Evolutionary conservation across 2,113 vertebrate genomes (phyloP).

Genomic region (Macquaria ambigua): DNA sequence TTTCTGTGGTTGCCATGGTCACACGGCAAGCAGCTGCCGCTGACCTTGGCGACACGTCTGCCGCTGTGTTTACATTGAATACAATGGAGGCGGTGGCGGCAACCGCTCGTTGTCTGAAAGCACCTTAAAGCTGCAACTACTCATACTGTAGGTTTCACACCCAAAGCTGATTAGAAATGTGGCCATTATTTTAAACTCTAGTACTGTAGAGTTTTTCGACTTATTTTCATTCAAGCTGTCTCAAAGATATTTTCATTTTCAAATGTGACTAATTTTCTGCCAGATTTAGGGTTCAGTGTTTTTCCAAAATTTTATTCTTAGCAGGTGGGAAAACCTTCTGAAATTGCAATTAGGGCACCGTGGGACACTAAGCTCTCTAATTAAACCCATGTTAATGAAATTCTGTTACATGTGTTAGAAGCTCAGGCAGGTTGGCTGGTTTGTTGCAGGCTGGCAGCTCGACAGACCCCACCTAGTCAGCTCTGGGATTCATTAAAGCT

Average conservation of each 20-base stretch:
- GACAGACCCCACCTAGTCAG: conserved; percentile 40
- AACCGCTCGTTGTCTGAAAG: background rate
- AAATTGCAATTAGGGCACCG: conserved; percentile 55
- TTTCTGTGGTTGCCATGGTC: conserved; percentile 3
- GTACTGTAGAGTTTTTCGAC: no score
- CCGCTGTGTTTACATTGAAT: background rate
- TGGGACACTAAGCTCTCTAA: conserved; percentile 53
- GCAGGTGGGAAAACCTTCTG: conserved; percentile 58
- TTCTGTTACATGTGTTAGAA: conserved; percentile 52
- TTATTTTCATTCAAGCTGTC: background rate
- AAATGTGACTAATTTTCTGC: conserved; percentile 32
- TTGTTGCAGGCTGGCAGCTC: conserved; percentile 36
- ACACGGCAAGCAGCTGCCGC: background rate
- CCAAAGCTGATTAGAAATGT: background rate
- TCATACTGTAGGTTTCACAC: background rate
- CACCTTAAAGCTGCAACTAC: background rate
- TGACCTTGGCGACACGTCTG: background rate
- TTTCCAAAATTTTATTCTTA: conserved; percentile 60
- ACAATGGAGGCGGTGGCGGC: background rate
- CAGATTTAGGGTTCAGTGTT: conserved; percentile 37
- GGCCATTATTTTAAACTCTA: background rate
- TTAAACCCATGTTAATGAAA: conserved; percentile 66
- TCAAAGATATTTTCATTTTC: conserved; percentile 32
- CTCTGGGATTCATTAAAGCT: conserved; percentile 49
- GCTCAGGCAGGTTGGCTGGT: conserved; percentile 35